Evolutionary conservation across 2,888 invertebrate genomes (phyloP).

Genomic region (Antitype chi): DNA sequence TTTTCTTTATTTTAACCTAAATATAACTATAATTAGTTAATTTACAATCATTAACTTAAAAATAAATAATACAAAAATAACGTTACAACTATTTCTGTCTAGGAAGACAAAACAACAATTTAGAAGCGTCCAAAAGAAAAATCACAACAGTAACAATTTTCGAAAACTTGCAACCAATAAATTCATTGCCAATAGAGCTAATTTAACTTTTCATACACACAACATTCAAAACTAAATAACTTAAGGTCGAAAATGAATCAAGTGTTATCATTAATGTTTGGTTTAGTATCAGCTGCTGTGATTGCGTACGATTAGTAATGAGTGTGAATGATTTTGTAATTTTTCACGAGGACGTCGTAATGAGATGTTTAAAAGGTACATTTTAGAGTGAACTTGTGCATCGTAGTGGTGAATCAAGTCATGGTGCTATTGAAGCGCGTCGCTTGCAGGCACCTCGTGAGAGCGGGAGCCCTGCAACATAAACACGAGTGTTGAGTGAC

Average conservation of each 20-base stretch:
- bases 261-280: slow-evolving; percentile 71
- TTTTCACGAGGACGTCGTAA: slow-evolving; percentile 77
- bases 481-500: slow-evolving; percentile 68
- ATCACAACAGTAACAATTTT: slow-evolving; percentile 73
- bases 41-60: slow-evolving; percentile 89
- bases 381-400: slow-evolving; percentile 70
- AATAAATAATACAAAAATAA: slow-evolving; percentile 90
- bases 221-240: slow-evolving; percentile 60
- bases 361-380: slow-evolving; percentile 82
- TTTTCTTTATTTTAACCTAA: slow-evolving; percentile 82
- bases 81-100: slow-evolving; percentile 83
- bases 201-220: slow-evolving; percentile 66
- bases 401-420: slow-evolving; percentile 80
- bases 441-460: slow-evolving; percentile 86
- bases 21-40: slow-evolving; percentile 88
- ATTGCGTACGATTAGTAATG: slow-evolving; percentile 64
- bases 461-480: slow-evolving; percentile 86
- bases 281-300: slow-evolving; percentile 76
- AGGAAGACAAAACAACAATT: slow-evolving; percentile 84
- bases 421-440: slow-evolving; percentile 84
- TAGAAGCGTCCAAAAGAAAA: slow-evolving; percentile 80
- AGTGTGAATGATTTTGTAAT: slow-evolving; percentile 70
- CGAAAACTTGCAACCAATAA: slow-evolving; percentile 74
- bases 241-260: slow-evolving; percentile 59
- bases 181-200: slow-evolving; percentile 69